Base-by-base conservation (phyloP, 2,797 vertebrate genomes). In the Phrynocephalus forsythii region DNA sequence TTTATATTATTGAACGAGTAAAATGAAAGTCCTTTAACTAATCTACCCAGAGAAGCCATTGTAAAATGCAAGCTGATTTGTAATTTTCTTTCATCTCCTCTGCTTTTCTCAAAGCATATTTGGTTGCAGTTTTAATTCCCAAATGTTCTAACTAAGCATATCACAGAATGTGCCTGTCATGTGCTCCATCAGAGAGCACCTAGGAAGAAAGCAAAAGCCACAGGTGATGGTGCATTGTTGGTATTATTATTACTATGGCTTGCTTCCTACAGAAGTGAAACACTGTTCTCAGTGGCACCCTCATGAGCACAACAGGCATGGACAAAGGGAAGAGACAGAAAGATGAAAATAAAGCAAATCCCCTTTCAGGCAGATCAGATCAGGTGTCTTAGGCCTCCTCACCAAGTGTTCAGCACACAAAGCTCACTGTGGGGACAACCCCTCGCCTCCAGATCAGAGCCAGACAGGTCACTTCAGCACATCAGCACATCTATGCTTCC, bases 1-100 rank as follows among this genome's bases (percentile, higher is more conserved):
- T 96, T 96, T 96, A 92, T 96, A 96, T 96, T 96, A 95, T 93
- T 96, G 94, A 96, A 95, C 95, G 90, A 92, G 85, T 91, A 93
- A 95, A 94, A 94, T 93, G 93, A 95, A 96, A 95, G 88, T 86
- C 90, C 44, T 93, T 94, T 79, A 90, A 52, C 92, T 87, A 90
- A 83, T 94, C 92, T 92, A 87, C 84, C 89, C 69, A 94, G 91
- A 91, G 87, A 79, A 95, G 52, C 87, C 87, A 95, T 85, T 44
- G 85, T 93, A 96, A 96, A 94, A 91, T 90, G 90, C 96, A 95
- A 96, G 92, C 90, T 96, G 92, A 92, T 91, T 91, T 95, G 63
- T 91, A 91, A 90, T 94, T 44, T 84, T 92, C 88, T 94, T 96
- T 95, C 90, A 94, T 95, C 88, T 83, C 6, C 38, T 93, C 89